Base-by-base conservation (phyloP, 2,888 invertebrate species). In the Trissolcus japonicus region DNA sequence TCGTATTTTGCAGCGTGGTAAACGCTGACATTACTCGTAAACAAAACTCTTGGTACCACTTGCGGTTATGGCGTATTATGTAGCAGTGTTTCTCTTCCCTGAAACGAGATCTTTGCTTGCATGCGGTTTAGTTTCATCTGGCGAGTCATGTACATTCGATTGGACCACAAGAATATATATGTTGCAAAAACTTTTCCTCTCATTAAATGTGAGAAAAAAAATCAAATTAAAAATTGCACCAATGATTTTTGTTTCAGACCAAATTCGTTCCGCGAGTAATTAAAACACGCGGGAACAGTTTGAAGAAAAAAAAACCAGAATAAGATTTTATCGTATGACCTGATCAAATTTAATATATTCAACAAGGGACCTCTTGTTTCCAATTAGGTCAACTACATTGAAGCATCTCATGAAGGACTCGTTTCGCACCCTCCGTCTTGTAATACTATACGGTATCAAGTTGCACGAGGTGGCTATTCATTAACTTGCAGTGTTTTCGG, bases 401-500 rank as follows among this genome's bases (percentile, higher is more conserved):
- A 76, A 76, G 76, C 71, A 67, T 72, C 67, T 76, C 65, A 55
- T 61, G 77, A 77, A 77, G 72, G 72, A 77, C 76, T 76, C 69
- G 71, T 61, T 76, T 72, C 72, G 76, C 76, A 76, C 76, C 76
- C 76, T 76, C 63, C 67, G 67, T 76, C 76, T 76, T 67, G 76
- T 67, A 72, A 76, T 62, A 68, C 67, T 72, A 72, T 76, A 76
- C 76, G 67, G 81, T 72, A 72, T 76, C 76, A 78, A 63, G 76
- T 75, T 82, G 78, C 84, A 80, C 54, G 67, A 76, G 63, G 59
- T 71, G 67, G 71, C 67, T 63, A 76, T 76, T 76, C 72, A 76
- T 76, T 72, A 76, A 40, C 54, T 67, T 59, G 67, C 48, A 61
- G 56, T 72, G 54, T 71, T 61, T 71, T 67, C 67, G 67, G 71